phyloP scores from a whole-genome alignment of 1,140 invertebrate genomes.

The Heliconius hermathena region DNA sequence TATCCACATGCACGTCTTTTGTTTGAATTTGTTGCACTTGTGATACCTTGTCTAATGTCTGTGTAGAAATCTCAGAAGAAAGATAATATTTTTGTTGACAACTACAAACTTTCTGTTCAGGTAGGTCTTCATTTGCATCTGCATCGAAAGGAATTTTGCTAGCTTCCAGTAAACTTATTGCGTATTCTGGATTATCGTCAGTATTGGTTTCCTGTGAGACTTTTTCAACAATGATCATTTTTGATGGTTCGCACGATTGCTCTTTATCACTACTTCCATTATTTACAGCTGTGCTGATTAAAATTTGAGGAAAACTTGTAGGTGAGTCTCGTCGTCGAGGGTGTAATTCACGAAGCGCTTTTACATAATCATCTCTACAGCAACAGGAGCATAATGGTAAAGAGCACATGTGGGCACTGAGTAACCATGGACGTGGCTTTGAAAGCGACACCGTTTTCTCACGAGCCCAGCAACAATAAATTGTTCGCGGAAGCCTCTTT shows the following conservation, averaged over 20 bases:
- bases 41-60: neutral
- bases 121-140: neutral
- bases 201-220: neutral
- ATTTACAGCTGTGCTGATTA: neutral
- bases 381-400: conserved; percentile 42
- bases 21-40: neutral
- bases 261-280: neutral
- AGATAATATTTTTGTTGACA: neutral
- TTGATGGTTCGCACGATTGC: neutral
- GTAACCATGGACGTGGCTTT: neutral
- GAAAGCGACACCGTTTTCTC: conserved; percentile 25
- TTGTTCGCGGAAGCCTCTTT: conserved; percentile 6
- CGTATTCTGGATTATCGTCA: neutral
- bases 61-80: neutral
- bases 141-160: neutral
- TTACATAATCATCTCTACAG: conserved; percentile 31
- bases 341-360: neutral
- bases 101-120: neutral
- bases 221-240: neutral
- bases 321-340: neutral
- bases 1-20: neutral
- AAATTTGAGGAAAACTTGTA: neutral
- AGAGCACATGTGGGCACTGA: conserved; percentile 17
- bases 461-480: conserved; percentile 45
- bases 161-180: neutral